Percentiles rank a stretch among this genome's conserved stretches.
These are phyloP conservation scores for Gasterosteus nipponicus DNA, from an alignment of 2,113 vertebrate species.

Conservation along the genomic window DNA sequence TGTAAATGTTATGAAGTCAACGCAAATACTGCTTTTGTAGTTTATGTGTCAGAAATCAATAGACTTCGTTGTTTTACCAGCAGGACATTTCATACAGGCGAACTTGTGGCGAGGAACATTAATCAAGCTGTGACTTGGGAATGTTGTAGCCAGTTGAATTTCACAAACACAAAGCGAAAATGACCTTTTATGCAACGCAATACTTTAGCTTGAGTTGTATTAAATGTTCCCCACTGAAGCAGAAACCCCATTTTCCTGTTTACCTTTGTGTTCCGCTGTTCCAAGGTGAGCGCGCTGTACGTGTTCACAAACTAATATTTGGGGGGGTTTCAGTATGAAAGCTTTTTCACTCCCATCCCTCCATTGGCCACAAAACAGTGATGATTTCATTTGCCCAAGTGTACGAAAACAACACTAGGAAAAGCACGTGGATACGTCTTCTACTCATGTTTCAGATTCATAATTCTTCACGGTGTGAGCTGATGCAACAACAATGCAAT, in stretches of 20 bases:
- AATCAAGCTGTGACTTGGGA: background rate
- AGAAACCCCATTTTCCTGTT: background rate
- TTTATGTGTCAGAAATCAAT: background rate
- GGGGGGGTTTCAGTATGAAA: background rate
- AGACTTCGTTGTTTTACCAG: background rate
- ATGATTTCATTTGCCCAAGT: background rate
- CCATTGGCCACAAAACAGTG: background rate
- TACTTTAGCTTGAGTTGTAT: background rate
- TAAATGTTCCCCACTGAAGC: background rate
- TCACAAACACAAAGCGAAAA: background rate
- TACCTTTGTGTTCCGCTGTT: background rate
- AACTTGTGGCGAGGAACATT: background rate
- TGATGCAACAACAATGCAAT: conserved; percentile 17
- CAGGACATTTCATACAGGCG: background rate
- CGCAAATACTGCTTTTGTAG: background rate
- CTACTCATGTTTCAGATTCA: background rate
- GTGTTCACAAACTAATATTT: background rate
- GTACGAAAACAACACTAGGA: background rate
- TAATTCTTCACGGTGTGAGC: background rate
- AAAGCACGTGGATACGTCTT: background rate
- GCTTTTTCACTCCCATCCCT: background rate
- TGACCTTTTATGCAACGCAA: background rate
- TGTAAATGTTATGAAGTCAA: background rate
- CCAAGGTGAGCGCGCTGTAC: no score
- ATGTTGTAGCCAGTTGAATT: background rate